These are phyloP conservation scores for Tiliqua scincoides DNA, from an alignment of 2,113 vertebrate genomes.

Conservation along the genomic window DNA sequence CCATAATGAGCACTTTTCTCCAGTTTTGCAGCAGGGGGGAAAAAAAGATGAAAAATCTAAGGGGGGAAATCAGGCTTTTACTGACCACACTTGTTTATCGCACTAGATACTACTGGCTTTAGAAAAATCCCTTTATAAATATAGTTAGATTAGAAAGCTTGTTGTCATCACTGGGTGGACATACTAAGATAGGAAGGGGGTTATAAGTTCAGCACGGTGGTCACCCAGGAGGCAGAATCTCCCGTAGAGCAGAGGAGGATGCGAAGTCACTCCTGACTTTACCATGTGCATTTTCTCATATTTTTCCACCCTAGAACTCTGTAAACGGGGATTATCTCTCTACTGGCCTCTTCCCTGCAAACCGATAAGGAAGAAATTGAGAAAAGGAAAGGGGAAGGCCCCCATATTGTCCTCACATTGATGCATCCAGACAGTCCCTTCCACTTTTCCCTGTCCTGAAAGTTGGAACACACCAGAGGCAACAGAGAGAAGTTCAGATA, in stretches of 20 bases:
- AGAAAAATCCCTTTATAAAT: neutral
- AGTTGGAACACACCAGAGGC: neutral
- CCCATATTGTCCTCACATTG: neutral
- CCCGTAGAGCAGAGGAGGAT: neutral
- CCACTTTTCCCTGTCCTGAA: neutral
- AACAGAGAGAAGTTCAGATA: neutral
- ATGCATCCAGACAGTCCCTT: neutral
- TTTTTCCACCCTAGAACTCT: neutral
- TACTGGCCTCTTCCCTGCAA: too few relatives aligned
- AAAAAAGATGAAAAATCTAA: conserved; percentile 18
- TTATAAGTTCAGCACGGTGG: neutral
- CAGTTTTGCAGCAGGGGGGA: conserved; percentile 22
- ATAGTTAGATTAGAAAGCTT: neutral
- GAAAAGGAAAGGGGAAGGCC: too few relatives aligned
- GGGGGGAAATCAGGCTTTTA: conserved; percentile 19
- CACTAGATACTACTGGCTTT: neutral
- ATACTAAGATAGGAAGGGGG: neutral
- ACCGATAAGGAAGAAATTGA: too few relatives aligned
- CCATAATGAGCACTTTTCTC: conserved; percentile 22
- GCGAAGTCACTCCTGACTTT: neutral
- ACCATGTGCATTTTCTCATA: neutral
- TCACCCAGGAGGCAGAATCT: neutral
- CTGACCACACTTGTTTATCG: conserved; percentile 6
- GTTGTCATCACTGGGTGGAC: neutral
- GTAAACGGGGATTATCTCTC: too few relatives aligned